Conservation (phyloP, 2,888 invertebrate species). For the Quadroppia sp. region DNA sequence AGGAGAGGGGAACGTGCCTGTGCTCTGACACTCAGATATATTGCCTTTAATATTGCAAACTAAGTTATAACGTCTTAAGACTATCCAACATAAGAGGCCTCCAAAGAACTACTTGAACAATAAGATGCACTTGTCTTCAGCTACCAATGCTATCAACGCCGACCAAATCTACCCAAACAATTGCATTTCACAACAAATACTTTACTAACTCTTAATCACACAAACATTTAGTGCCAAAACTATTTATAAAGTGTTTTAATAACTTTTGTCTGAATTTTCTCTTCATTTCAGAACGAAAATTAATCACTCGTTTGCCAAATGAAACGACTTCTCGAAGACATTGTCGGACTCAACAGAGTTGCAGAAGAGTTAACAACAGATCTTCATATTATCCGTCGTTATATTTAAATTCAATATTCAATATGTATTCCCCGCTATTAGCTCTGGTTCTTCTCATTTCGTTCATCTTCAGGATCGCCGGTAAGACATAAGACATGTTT, state of each 20-base stretch:
- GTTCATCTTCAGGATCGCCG: constrained; percentile 46
- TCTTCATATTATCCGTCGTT: constrained; percentile 13
- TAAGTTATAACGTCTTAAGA: background rate
- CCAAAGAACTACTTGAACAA: constrained; percentile 20
- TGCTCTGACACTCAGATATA: constrained; percentile 15
- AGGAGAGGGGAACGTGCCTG: constrained; percentile 33
- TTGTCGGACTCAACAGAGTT: constrained; percentile 21
- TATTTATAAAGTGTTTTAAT: background rate
- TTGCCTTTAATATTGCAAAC: constrained; percentile 17
- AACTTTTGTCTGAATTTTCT: background rate
- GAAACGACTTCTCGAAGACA: constrained; percentile 5
- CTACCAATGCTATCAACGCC: background rate
- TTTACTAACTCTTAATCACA: background rate
- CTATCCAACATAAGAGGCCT: background rate
- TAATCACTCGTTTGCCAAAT: constrained; percentile 21
- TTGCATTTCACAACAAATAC: background rate
- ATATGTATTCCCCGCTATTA: constrained; percentile 46
- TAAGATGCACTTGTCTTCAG: constrained; percentile 20
- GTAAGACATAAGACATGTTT: constrained; percentile 40
- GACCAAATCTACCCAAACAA: background rate
- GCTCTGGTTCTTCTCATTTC: constrained; percentile 44
- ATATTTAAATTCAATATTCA: constrained; percentile 40
- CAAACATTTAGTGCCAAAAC: background rate
- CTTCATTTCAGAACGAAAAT: background rate
- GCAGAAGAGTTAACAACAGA: background rate